phyloP scores from a whole-genome alignment of 53 echinoderm and acorn worm genomes.

The Hippasteria phrygiana region DNA sequence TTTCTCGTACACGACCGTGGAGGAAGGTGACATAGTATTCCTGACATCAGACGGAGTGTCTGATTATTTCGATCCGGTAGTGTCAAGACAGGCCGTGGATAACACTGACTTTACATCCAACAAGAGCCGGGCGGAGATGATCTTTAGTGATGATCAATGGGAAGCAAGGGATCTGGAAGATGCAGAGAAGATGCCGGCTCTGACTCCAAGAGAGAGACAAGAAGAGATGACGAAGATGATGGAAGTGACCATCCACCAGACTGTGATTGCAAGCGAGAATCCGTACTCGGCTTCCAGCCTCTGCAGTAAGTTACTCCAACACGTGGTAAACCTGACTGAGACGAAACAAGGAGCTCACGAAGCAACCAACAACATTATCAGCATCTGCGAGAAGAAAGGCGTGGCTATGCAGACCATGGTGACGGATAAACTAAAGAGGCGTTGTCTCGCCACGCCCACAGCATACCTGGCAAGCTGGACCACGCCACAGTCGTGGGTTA shows the following conservation, averaged over 20 bases:
- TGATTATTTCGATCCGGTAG: conserved; percentile 78
- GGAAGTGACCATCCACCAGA: conserved; percentile 1
- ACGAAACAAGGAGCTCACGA: conserved; percentile 46
- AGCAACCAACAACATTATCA: conserved; percentile 32
- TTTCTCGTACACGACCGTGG: conserved; percentile 58
- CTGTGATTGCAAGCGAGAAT: conserved; percentile 33
- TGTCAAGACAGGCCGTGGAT: conserved; percentile 43
- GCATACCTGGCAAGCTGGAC: conserved; percentile 71
- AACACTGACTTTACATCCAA: conserved; percentile 38
- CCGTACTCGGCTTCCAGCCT: conserved; percentile 39
- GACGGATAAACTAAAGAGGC: conserved; percentile 7
- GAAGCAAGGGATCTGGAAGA: neutral
- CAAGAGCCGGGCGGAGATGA: conserved; percentile 17
- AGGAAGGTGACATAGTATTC: conserved; percentile 70
- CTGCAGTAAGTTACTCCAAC: conserved; percentile 63
- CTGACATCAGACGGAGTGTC: conserved; percentile 70
- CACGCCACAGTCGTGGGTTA: conserved; percentile 74
- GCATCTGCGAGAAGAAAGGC: conserved; percentile 9
- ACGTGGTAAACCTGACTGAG: conserved; percentile 46
- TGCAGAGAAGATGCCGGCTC: neutral
- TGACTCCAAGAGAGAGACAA: conserved; percentile 52
- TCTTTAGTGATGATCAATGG: conserved; percentile 6
- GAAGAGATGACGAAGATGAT: conserved; percentile 32
- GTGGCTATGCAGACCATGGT: neutral
- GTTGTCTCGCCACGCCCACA: conserved; percentile 1